These are phyloP conservation scores for Crotalus adamanteus DNA, from an alignment of 2,797 vertebrate species.

Conservation along the genomic window DNA sequence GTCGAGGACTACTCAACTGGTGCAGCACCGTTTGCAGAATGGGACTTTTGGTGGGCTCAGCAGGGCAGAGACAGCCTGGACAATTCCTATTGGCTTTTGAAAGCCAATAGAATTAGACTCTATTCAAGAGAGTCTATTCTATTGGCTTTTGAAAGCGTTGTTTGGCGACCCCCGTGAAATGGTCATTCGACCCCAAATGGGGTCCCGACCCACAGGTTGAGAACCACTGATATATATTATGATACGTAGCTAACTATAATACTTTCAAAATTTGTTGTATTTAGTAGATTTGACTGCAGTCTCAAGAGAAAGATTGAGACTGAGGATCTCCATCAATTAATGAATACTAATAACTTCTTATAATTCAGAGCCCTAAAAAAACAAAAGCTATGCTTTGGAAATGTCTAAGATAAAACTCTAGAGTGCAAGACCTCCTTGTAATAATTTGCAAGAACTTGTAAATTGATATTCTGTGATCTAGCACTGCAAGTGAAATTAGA, in stretches of 20 bases:
- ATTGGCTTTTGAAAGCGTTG: too few relatives aligned
- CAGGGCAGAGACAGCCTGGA: too few relatives aligned
- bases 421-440: neutral
- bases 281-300: neutral
- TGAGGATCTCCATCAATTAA: constrained; percentile 33
- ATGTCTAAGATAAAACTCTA: constrained; percentile 4
- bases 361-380: neutral
- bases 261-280: neutral
- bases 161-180: too few relatives aligned
- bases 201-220: too few relatives aligned
- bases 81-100: too few relatives aligned
- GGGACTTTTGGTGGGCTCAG: too few relatives aligned
- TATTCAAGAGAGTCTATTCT: too few relatives aligned
- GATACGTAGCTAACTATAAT: constrained; percentile 1
- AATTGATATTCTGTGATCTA: accelerated
- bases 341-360: neutral
- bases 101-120: too few relatives aligned
- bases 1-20: too few relatives aligned
- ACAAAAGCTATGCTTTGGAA: neutral
- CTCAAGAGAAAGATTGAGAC: constrained; percentile 44
- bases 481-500: constrained; percentile 32
- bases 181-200: too few relatives aligned
- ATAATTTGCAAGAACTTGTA: neutral
- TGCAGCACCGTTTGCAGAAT: too few relatives aligned
- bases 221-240: constrained; percentile 12